Evolutionary conservation across 2,797 vertebrate genomes (phyloP).

Genomic region (Fratercula arctica): DNA sequence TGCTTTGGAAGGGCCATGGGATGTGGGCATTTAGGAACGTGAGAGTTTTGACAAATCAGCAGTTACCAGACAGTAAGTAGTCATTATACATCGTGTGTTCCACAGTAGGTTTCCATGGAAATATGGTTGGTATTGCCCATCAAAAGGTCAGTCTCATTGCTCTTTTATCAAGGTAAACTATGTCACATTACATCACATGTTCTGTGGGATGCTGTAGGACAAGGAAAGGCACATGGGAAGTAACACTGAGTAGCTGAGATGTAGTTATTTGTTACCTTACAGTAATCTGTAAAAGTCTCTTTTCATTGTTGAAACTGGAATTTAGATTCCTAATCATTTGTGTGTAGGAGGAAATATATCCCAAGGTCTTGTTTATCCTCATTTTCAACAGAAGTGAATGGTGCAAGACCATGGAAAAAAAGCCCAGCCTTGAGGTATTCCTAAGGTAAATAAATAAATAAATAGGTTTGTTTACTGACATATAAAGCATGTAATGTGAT

Average conservation of each 20-base stretch:
- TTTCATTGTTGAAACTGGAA: not conserved
- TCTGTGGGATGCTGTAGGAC: not conserved
- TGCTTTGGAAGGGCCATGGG: not conserved
- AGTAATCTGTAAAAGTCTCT: not conserved
- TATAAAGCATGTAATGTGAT: not conserved
- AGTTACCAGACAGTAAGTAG: not conserved
- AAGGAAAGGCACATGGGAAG: not conserved
- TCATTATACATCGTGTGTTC: not conserved
- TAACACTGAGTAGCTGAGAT: not conserved
- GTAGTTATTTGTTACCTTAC: not conserved
- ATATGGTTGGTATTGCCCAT: not conserved
- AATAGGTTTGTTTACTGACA: not conserved
- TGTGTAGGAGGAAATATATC: not conserved
- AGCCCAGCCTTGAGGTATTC: not conserved
- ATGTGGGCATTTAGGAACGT: not conserved
- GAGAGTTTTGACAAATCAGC: not conserved
- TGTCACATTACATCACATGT: not conserved
- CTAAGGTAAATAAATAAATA: not conserved
- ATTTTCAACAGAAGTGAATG: not conserved
- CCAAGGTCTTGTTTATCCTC: not conserved
- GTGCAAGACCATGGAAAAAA: not conserved
- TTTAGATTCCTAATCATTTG: not conserved
- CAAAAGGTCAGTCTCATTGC: not conserved
- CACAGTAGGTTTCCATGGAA: not conserved
- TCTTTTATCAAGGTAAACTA: not conserved